Evolutionary conservation across 1,140 invertebrate genomes (phyloP).

Genomic region (Drosophila sproati): DNA sequence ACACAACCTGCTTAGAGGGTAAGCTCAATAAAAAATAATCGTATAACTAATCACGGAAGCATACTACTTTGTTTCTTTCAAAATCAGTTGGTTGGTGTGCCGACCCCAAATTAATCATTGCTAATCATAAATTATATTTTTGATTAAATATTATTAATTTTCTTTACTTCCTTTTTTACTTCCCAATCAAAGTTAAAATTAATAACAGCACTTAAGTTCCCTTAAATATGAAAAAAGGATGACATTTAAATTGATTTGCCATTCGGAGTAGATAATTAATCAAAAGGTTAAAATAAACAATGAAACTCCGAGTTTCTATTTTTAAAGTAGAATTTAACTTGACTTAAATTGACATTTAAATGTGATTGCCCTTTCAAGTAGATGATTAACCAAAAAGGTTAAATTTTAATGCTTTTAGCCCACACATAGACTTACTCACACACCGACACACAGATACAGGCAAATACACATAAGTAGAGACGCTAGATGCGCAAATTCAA

Average conservation of each 20-base stretch:
- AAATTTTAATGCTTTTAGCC: slow-evolving; percentile 10
- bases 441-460: neutral
- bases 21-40: no score
- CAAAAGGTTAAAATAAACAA: neutral
- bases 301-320: neutral
- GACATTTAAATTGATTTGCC: slow-evolving; percentile 1
- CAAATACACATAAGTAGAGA: no score
- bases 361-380: slow-evolving; percentile 1
- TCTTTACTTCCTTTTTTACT: no score
- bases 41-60: no score
- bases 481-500: slow-evolving; percentile 21
- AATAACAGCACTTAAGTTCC: slow-evolving; percentile 1
- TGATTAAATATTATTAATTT: no score
- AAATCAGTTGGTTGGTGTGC: no score
- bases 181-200: no score
- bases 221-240: neutral
- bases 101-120: no score
- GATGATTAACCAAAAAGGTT: slow-evolving; percentile 14
- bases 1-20: no score
- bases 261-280: slow-evolving; percentile 2
- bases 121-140: no score
- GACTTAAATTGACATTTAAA: neutral
- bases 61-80: no score
- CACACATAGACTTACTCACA: neutral
- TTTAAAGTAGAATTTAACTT: neutral